Evolutionary conservation across 2,113 vertebrate genomes (phyloP), one percentile per base, ranked within the genome.

Genomic region (Callospermophilus lateralis): DNA sequence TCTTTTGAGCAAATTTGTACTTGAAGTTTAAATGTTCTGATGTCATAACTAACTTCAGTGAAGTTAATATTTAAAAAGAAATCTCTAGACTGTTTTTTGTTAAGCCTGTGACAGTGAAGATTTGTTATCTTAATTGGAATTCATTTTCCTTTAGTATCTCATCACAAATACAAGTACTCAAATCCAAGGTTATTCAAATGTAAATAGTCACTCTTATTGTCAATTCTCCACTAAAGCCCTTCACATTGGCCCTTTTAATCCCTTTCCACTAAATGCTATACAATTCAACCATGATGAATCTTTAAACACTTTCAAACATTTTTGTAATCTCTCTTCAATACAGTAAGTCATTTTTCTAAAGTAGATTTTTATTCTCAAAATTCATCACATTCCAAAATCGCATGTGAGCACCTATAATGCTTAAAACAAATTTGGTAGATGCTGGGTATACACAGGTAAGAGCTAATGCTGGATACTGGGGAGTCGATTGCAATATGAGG

Each of bases 111-210:
- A 55, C 51, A 45, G 30, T 73, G 22, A 42, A n/a, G 15, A 92
- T 48, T 92, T 95, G 26, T 65, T 74, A 80, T 79, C 24, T 84
- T 94, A 67, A 67, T 42, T 79, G 55, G 19, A 89, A 89, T 85
- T 74, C 45, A 53, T 84, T 89, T 58, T 78, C 4, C 26, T 45
- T 84, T 73, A 84, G 17, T 20, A 92, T 77, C 53, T 83, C 45
- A 89, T 83, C 65, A 77, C 32, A 84, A 78, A 89, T 20, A 45
- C 3, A 58, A 79, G 20, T 84, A 58, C 32, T 45, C 6, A 84
- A 79, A 84, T 73, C n/a, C 11, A 87, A 80, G 55, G 45, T 45
- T 87, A 65, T 67, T 95, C 42, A 81, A 95, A 48, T 89, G 22
- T 51, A 53, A 42, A 70, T 65, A 85, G 55, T 15, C 51, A 78